Percentiles rank a stretch among this genome's conserved stretches.
These are phyloP conservation scores for Serranus cabrilla DNA, from an alignment of 2,797 vertebrate genomes.

Conservation along the genomic window DNA sequence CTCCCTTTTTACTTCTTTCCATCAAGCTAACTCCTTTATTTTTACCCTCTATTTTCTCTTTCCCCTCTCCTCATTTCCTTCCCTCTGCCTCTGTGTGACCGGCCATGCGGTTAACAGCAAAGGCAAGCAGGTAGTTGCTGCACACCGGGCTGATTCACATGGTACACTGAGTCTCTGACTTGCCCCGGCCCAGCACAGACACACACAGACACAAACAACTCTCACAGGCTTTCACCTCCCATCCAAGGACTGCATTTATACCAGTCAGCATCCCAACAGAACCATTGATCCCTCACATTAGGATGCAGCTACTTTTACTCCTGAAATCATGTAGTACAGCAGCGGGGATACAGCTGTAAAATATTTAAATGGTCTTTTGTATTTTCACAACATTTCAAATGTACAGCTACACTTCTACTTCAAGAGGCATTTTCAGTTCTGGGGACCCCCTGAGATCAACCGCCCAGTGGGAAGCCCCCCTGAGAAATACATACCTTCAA, in stretches of 20 bases:
- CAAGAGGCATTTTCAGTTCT: no score
- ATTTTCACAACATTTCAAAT: no score
- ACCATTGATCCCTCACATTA: not conserved
- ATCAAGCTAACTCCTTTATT: conserved; percentile 5
- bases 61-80: conserved; percentile 13
- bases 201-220: conserved; percentile 15
- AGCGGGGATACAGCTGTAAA: not conserved
- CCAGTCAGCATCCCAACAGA: not conserved
- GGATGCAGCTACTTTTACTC: not conserved
- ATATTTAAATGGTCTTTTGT: not conserved
- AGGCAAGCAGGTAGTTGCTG: conserved; percentile 53
- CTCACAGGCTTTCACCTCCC: conserved; percentile 7
- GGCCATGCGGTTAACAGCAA: conserved; percentile 58
- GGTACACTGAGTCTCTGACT: conserved; percentile 39
- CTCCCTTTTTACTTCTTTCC: not conserved
- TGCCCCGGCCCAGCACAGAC: conserved; percentile 1
- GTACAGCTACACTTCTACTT: no score
- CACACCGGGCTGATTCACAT: conserved; percentile 52
- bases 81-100: conserved; percentile 25
- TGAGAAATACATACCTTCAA: no score
- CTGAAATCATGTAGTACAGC: not conserved
- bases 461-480: no score
- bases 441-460: no score
- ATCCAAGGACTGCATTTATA: conserved; percentile 13
- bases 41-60: conserved; percentile 13